Percentiles rank a stretch among this genome's conserved stretches.
Conservation (phyloP, 2,797 vertebrate genomes). For the Antrozous pallidus region DNA sequence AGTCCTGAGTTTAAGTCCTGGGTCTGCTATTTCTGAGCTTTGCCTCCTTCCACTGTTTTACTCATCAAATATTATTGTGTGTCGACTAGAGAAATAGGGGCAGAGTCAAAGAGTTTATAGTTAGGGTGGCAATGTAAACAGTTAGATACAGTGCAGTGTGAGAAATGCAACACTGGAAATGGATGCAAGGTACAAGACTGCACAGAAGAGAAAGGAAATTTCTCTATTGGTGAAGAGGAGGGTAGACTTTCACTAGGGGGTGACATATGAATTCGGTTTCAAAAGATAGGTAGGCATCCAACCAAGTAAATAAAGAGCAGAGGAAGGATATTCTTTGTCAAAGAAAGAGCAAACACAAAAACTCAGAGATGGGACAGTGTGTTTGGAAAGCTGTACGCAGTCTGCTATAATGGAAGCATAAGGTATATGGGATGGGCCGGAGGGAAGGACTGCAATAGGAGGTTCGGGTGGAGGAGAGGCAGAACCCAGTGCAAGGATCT, state of each 20-base stretch:
- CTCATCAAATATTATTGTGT: not conserved
- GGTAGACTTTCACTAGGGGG: not conserved
- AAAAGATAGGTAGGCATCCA: not conserved
- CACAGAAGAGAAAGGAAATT: not conserved
- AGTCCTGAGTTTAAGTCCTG: not conserved
- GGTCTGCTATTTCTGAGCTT: slow-evolving; percentile 18
- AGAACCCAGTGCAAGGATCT: not conserved
- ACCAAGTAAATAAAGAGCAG: not conserved
- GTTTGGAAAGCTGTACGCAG: not conserved
- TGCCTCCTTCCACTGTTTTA: not conserved
- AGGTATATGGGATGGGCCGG: not conserved
- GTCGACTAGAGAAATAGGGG: not conserved
- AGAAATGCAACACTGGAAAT: not conserved
- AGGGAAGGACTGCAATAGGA: not conserved
- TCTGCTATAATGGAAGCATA: not conserved
- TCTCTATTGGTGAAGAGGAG: not conserved
- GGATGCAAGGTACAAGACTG: not conserved
- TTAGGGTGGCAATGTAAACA: not conserved
- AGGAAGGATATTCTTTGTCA: not conserved
- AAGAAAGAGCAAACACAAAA: not conserved
- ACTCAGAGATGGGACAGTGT: not conserved
- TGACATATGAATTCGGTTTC: not conserved
- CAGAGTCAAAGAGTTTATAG: not conserved
- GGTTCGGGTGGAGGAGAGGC: not conserved
- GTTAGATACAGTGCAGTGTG: not conserved